Base-by-base conservation (phyloP, 2,113 vertebrate genomes). In the Loxodonta africana region DNA sequence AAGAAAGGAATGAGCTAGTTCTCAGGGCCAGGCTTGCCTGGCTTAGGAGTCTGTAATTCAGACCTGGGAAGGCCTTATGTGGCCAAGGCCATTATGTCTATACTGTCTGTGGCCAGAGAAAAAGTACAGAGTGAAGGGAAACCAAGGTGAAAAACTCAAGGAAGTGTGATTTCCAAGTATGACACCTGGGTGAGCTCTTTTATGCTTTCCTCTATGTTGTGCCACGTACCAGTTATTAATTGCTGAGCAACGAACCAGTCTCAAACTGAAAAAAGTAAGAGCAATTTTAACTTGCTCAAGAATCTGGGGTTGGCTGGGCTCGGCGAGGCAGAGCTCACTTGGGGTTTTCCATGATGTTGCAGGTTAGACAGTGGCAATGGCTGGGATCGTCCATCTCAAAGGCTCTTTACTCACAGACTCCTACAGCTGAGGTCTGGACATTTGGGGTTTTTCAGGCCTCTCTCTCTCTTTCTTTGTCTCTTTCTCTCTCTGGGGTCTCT, bases 291-390 rank as follows among this genome's bases (percentile, higher is more conserved):
- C 69, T 48, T 37, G 6, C 4, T 41, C 4, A 3, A 41, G 44
- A 83, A 37, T 67, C 48, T 62, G n/a, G 67, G 15, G 73, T 23
- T 65, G 37, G 7, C 44, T 62, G 20, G 46, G 1, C 26, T 69
- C 5, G 28, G 26, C 14, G 2, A 44, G 6, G 26, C 7, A 57
- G 6, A 20, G 57, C 20, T 44, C 0, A 0, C 69, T 10, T 4
- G 83, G 17, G 6, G 2, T 51, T 20, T 51, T 41, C n/a, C 11
- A 30, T 28, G 63, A 95, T 33, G 51, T 7, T 67, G 5, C 9
- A 11, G 10, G 8, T 44, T 3, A 11, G 12, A 23, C 11, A 10
- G 53, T 12, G 3, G 3, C 0, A 74, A 4, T 9, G 51, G 17
- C 23, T 60, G 18, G 4, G 9, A 6, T 25, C 25, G 7, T 69